A percentile compares a stretch with the other conserved stretches of the same genome.
Conservation (phyloP, 2,888 invertebrate species). For the Volucella zonaria region DNA sequence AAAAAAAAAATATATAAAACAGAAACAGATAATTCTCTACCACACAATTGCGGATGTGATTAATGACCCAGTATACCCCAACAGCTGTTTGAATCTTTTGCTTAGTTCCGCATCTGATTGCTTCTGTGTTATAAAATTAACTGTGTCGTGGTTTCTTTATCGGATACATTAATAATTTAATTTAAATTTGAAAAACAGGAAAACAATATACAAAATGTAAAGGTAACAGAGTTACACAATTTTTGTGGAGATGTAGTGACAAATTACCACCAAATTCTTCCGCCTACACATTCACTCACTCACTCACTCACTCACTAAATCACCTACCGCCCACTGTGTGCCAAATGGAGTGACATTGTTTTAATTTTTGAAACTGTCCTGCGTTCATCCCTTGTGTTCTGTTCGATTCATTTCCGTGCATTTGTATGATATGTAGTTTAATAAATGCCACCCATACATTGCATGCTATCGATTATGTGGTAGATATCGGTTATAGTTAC, state of each 20-base stretch:
- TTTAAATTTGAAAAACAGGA: conserved; percentile 7
- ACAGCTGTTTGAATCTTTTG: conserved; percentile 61
- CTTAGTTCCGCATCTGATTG: conserved; percentile 2
- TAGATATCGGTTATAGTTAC: conserved; percentile 14
- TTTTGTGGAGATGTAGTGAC: conserved; percentile 18
- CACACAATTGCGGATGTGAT: conserved; percentile 50
- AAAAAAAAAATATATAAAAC: conserved; percentile 11
- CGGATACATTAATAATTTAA: neutral
- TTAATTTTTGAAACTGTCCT: neutral
- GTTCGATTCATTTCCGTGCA: conserved; percentile 13
- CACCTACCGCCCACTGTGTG: conserved; percentile 6
- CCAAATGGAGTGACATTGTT: conserved; percentile 37
- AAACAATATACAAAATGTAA: conserved; percentile 7
- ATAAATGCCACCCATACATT: conserved; percentile 19
- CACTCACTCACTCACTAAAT: too few species aligned
- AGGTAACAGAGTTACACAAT: conserved; percentile 48
- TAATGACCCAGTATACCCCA: conserved; percentile 36
- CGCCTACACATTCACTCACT: neutral
- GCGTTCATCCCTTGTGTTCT: conserved; percentile 12
- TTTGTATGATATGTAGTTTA: neutral
- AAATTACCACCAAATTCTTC: conserved; percentile 16
- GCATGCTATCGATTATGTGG: conserved; percentile 44
- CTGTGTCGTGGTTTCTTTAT: neutral
- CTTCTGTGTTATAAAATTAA: neutral
- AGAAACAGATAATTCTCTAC: conserved; percentile 21